phyloP scores from a whole-genome alignment of 2,888 invertebrate species.

The Isotomurus palustris region DNA sequence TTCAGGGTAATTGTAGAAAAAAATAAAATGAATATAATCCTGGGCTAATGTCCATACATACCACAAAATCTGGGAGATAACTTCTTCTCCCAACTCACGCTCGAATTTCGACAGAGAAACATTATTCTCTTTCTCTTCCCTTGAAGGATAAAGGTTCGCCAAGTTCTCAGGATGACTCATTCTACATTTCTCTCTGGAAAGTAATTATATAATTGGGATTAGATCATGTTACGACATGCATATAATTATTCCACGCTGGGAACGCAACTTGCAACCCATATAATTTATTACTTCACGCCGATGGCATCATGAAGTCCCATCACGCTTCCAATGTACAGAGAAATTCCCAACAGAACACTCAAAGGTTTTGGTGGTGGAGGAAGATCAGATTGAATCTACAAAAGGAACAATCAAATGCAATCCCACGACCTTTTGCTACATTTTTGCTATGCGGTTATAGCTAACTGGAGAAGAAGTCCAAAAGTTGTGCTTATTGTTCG shows the following conservation, averaged over 20 bases:
- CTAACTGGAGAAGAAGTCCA: not conserved
- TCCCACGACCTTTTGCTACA: too few species aligned
- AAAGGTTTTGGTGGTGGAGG: constrained; percentile 23
- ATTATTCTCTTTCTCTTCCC: too few species aligned
- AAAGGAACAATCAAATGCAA: not conserved
- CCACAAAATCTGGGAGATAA: not conserved
- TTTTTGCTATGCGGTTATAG: too few species aligned
- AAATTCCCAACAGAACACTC: constrained; percentile 32
- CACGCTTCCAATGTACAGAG: constrained; percentile 30
- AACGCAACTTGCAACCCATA: not conserved
- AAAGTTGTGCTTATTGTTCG: not conserved
- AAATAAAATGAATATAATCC: too few species aligned
- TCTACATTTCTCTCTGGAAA: constrained; percentile 21
- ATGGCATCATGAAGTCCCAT: constrained; percentile 35
- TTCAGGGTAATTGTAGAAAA: too few species aligned
- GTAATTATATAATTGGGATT: not conserved
- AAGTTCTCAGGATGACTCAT: constrained; percentile 22
- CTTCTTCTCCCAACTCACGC: constrained; percentile 1
- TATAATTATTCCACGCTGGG: not conserved
- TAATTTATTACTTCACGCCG: constrained; percentile 11
- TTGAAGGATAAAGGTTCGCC: too few species aligned
- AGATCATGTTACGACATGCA: not conserved
- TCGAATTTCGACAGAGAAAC: not conserved
- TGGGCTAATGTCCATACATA: not conserved
- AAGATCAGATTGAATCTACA: not conserved